A percentile compares a stretch with the other conserved stretches of the same genome.
These are phyloP conservation scores for Perodicticus potto DNA, from an alignment of 2,797 vertebrate species.

Conservation along the genomic window DNA sequence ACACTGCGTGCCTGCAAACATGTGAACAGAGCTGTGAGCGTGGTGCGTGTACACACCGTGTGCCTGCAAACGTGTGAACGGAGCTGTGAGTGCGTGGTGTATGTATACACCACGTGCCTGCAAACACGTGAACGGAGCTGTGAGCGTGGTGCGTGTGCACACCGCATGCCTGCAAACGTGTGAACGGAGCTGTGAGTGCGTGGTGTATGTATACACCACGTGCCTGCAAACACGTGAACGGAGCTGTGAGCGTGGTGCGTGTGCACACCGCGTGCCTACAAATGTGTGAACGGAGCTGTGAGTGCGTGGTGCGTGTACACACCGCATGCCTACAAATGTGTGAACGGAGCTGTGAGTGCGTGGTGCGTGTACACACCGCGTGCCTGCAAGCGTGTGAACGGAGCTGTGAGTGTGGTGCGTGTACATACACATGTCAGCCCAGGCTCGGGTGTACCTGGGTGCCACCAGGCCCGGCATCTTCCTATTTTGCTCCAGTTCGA, in stretches of 20 bases:
- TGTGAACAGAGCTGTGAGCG: no score
- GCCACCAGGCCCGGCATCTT: fast-evolving
- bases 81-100: neutral
- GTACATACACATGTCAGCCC: neutral
- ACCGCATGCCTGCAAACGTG: neutral
- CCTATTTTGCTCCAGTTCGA: neutral
- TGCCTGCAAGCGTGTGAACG: no score
- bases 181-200: fast-evolving
- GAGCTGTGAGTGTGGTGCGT: no score
- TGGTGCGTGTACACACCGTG: fast-evolving
- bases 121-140: no score
- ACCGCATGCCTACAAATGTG: neutral
- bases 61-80: neutral
- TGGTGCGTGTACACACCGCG: fast-evolving
- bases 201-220: fast-evolving
- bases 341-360: fast-evolving
- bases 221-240: no score
- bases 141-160: neutral
- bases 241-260: no score
- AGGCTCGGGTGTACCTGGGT: fast-evolving
- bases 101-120: no score
- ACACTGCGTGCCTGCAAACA: no score
- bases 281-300: no score
- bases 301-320: fast-evolving
- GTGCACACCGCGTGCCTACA: fast-evolving